phyloP scores from a whole-genome alignment of 2,888 invertebrate genomes.

The Apotomis capreana region DNA sequence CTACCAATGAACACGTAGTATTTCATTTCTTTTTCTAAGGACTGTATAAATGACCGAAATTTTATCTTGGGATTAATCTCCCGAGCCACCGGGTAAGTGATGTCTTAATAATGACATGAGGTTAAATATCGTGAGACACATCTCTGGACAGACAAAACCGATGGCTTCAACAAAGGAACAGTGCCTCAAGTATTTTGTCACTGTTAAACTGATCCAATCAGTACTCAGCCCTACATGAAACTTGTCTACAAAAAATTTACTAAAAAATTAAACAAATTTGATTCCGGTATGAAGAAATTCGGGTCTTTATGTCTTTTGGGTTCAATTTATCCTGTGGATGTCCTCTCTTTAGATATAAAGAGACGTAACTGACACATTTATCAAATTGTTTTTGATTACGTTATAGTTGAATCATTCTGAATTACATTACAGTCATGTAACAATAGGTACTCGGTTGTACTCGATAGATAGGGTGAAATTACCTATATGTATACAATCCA shows the following conservation, averaged over 20 bases:
- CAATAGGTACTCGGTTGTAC: no score
- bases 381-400: no score
- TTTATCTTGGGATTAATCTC: slow-evolving; percentile 71
- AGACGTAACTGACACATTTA: no score
- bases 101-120: slow-evolving; percentile 81
- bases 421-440: no score
- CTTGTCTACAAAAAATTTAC: slow-evolving; percentile 63
- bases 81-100: slow-evolving; percentile 80
- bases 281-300: slow-evolving; percentile 60
- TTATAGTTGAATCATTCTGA: no score
- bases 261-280: slow-evolving; percentile 67
- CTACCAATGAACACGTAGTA: slow-evolving; percentile 52
- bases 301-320: slow-evolving; percentile 59
- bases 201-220: slow-evolving; percentile 80
- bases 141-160: slow-evolving; percentile 69
- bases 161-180: slow-evolving; percentile 74
- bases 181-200: slow-evolving; percentile 79
- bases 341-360: not conserved
- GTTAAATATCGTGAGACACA: slow-evolving; percentile 77
- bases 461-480: no score
- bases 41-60: slow-evolving; percentile 71
- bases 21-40: slow-evolving; percentile 61
- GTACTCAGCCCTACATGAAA: slow-evolving; percentile 58
- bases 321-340: not conserved
- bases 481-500: no score